phyloP scores from a whole-genome alignment of 1,140 invertebrate species.

The Drosophila burlai region DNA sequence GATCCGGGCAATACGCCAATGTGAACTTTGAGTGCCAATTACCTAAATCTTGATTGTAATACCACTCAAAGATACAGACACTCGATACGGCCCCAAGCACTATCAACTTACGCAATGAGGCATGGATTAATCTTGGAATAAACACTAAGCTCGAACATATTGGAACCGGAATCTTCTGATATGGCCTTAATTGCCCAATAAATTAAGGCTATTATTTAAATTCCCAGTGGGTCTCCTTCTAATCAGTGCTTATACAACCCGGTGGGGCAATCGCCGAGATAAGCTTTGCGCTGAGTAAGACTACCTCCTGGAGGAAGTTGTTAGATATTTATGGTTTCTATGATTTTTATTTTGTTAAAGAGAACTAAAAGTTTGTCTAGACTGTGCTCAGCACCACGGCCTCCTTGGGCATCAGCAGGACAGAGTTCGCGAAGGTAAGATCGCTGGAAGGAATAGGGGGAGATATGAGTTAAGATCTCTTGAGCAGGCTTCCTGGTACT shows the following conservation, averaged over 20 bases:
- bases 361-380: slow-evolving; percentile 16
- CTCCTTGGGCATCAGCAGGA: slow-evolving; percentile 78
- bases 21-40: slow-evolving; percentile 36
- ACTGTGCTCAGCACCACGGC: slow-evolving; percentile 72
- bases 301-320: background rate
- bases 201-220: slow-evolving; percentile 20
- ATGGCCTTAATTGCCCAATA: slow-evolving; percentile 11
- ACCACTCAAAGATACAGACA: slow-evolving; percentile 25
- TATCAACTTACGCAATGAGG: slow-evolving; percentile 9
- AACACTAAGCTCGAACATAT: background rate
- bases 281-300: slow-evolving; percentile 4
- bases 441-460: slow-evolving; percentile 43
- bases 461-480: background rate
- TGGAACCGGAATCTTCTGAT: slow-evolving; percentile 3
- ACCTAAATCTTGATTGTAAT: slow-evolving; percentile 26
- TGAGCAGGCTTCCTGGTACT: slow-evolving; percentile 4
- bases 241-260: slow-evolving; percentile 31
- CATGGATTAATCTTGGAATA: slow-evolving; percentile 13
- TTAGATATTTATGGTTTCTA: background rate
- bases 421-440: slow-evolving; percentile 57
- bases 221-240: slow-evolving; percentile 4
- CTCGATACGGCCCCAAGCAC: background rate
- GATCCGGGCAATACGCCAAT: slow-evolving; percentile 8
- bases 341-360: slow-evolving; percentile 14
- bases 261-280: slow-evolving; percentile 7